Base-by-base conservation (phyloP, 2,888 invertebrate species). In the Drosophila cracens region DNA sequence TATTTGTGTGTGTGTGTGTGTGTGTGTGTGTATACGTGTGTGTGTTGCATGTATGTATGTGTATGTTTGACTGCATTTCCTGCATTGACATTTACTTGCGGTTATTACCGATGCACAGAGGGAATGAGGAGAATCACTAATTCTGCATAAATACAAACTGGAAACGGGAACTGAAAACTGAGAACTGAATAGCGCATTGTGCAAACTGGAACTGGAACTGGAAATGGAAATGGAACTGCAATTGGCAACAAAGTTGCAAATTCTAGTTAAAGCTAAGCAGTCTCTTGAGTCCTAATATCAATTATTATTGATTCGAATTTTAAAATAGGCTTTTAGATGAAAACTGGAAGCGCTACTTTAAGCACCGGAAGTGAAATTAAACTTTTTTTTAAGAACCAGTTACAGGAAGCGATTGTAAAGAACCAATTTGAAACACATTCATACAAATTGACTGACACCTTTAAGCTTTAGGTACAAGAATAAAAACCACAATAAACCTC, bases 51-150 rank as follows among this genome's bases (percentile, higher is more conserved):
- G n/a, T 60, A 49, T 48, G 59, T 43, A 63, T 86, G 86, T 84
- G 86, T 79, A 73, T 69, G 73, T 71, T 82, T 87, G 80, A 36
- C 58, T 56, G 76, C 74, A 70, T 76, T 84, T 84, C 81, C 83
- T 76, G 82, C 81, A 85, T 85, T 82, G 87, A 87, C 87, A 85
- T 84, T 85, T 87, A 85, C 87, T 85, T 87, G 86, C 64, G 87
- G 77, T 87, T 87, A 80, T 87, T 80, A 84, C 84, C 80, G 58
- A 78, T 78, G 80, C 73, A 64, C 27, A 56, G 29, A 38, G 27
- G 18, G 29, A n/a, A 5, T 16, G 16, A 0, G 10, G 40, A 61
- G 52, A 70, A 56, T 58, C 52, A 67, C 79, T 81, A 81, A 81
- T 78, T 81, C 70, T 66, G 81, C 78, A 81, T 78, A 78, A 78